Evolutionary conservation across 1,140 invertebrate species (phyloP).

Genomic region (Octopus bimaculoides): DNA sequence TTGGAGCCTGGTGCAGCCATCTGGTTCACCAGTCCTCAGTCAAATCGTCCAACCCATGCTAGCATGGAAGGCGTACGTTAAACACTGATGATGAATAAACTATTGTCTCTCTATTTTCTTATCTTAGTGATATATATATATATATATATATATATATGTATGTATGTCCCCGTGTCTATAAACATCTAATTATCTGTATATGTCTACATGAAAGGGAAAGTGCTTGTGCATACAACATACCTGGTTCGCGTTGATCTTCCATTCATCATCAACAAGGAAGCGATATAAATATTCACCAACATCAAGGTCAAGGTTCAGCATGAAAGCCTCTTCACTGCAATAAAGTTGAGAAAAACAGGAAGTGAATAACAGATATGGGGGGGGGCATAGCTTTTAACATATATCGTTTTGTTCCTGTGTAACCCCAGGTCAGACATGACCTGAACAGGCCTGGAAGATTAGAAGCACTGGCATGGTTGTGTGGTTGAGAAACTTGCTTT

Average conservation of each 20-base stretch:
- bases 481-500: too few species aligned
- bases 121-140: too few species aligned
- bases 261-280: constrained; percentile 43
- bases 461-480: background rate
- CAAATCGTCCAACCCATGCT: too few species aligned
- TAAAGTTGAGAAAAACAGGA: background rate
- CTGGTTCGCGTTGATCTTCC: constrained; percentile 39
- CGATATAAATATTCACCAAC: constrained; percentile 43
- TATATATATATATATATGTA: too few species aligned
- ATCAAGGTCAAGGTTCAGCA: constrained; percentile 32
- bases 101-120: too few species aligned
- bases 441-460: background rate
- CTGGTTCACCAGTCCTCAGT: too few species aligned
- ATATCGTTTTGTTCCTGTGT: background rate
- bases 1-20: too few species aligned
- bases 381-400: background rate
- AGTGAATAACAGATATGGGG: background rate
- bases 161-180: too few species aligned
- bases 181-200: too few species aligned
- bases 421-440: background rate
- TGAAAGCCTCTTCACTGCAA: constrained; percentile 35
- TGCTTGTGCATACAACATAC: constrained; percentile 21
- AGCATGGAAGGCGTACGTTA: too few species aligned
- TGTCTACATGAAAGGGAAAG: background rate
- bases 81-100: too few species aligned